Conservation (phyloP, 30 jellyfish, hydroid and myxozoan genomes). For the Aurelia sp. region DNA sequence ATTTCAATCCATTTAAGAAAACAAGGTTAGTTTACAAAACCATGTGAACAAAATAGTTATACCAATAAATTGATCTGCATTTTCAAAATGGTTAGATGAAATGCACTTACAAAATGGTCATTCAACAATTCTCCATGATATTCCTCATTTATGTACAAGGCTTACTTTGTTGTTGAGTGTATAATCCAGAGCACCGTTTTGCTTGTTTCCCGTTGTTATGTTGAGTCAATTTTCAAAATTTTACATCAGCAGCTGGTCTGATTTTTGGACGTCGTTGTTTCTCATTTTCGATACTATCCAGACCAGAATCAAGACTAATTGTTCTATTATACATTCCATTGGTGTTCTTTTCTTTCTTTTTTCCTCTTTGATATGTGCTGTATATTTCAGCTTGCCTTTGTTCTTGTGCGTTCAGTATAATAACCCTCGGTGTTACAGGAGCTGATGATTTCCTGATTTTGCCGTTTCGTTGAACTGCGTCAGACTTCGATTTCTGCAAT, state of each 20-base stretch:
- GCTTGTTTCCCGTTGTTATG: neutral
- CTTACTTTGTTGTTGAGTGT: too few relatives aligned
- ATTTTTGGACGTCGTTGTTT: constrained; percentile 1
- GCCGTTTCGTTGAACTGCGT: constrained; percentile 15
- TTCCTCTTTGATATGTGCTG: constrained; percentile 44
- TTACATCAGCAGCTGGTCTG: constrained; percentile 61
- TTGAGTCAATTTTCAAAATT: constrained; percentile 2
- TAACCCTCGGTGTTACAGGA: constrained; percentile 39
- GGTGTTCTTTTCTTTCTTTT: neutral
- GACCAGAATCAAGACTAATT: constrained; percentile 62
- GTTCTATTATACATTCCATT: constrained; percentile 43
- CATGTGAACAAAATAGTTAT: too few relatives aligned
- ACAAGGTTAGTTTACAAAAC: too few relatives aligned
- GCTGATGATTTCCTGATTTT: constrained; percentile 21
- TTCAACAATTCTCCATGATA: too few relatives aligned
- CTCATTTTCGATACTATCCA: constrained; percentile 43
- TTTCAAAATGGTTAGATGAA: too few relatives aligned
- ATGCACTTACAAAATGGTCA: too few relatives aligned
- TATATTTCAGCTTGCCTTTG: constrained; percentile 34
- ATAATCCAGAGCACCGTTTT: too few relatives aligned
- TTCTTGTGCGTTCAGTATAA: constrained; percentile 21
- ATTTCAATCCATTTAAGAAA: too few relatives aligned
- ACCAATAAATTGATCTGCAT: too few relatives aligned
- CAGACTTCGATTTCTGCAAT: constrained; percentile 29
- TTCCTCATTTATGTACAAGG: too few relatives aligned